Evolutionary conservation across 2,888 invertebrate genomes (phyloP).

Genomic region (Andricus quercusramuli): DNA sequence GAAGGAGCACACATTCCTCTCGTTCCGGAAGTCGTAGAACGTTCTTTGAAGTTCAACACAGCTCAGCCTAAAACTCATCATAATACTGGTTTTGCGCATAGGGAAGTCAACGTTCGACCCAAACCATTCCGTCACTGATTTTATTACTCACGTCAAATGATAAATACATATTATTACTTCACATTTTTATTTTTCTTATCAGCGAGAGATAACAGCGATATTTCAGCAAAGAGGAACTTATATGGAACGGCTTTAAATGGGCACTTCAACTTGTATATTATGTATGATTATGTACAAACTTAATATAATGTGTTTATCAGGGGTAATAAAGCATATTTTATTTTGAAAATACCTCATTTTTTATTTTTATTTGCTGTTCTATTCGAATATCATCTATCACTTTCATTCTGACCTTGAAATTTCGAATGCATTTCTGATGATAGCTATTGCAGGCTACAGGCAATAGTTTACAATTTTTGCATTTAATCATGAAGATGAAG

Average conservation of each 20-base stretch:
- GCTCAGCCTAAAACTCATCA: conserved; percentile 73
- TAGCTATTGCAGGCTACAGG: neutral
- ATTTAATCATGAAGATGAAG: neutral
- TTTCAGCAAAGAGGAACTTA: too few relatives aligned
- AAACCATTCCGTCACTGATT: conserved; percentile 1
- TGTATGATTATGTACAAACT: too few relatives aligned
- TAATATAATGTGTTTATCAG: too few relatives aligned
- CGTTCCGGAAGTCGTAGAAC: conserved; percentile 85
- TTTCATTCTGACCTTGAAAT: neutral
- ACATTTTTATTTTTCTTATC: too few relatives aligned
- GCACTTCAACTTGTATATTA: too few relatives aligned
- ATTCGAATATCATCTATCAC: neutral
- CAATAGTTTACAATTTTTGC: neutral
- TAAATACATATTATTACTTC: neutral
- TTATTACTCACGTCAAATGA: neutral
- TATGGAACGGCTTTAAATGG: too few relatives aligned
- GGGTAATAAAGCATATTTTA: too few relatives aligned
- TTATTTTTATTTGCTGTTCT: too few relatives aligned
- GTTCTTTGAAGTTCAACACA: conserved; percentile 80
- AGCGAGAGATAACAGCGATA: too few relatives aligned
- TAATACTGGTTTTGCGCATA: neutral
- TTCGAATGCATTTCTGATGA: neutral
- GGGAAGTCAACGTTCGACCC: neutral
- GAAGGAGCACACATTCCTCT: conserved; percentile 88
- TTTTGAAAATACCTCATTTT: too few relatives aligned